These are phyloP conservation scores for Cydia amplana DNA, from an alignment of 1,140 invertebrate genomes.

Conservation along the genomic window DNA sequence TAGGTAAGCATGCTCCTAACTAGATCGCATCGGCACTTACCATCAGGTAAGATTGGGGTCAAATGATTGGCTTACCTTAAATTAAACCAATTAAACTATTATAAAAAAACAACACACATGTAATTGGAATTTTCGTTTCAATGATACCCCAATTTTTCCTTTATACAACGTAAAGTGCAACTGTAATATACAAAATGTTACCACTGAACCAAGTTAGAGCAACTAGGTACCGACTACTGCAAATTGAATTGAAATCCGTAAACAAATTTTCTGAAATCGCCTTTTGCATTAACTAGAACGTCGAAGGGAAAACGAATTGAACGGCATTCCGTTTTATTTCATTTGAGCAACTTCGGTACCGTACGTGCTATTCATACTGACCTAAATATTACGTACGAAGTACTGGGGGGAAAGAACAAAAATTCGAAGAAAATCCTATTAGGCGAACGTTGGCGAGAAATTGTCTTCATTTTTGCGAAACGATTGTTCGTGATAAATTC, in stretches of 20 bases:
- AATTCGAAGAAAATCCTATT: slow-evolving; percentile 18
- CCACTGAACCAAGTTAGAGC: too few relatives aligned
- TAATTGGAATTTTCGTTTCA: too few relatives aligned
- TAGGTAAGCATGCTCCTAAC: too few relatives aligned
- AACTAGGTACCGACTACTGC: neutral
- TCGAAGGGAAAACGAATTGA: slow-evolving; percentile 16
- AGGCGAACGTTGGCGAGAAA: slow-evolving; percentile 7
- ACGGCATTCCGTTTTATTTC: slow-evolving; percentile 21
- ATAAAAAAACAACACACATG: too few relatives aligned
- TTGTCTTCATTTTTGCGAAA: slow-evolving; percentile 31
- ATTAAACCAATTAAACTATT: too few relatives aligned
- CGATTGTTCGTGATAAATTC: slow-evolving; percentile 8
- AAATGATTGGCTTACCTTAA: too few relatives aligned
- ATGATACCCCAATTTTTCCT: too few relatives aligned
- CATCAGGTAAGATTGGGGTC: too few relatives aligned
- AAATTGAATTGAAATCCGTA: slow-evolving; percentile 7
- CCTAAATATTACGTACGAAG: slow-evolving; percentile 28
- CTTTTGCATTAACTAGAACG: slow-evolving; percentile 12
- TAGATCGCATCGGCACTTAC: too few relatives aligned
- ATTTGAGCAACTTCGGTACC: slow-evolving; percentile 21
- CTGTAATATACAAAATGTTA: too few relatives aligned
- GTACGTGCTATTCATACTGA: slow-evolving; percentile 31
- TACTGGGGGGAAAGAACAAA: slow-evolving; percentile 18
- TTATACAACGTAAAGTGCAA: too few relatives aligned
- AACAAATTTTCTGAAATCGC: slow-evolving; percentile 17